A percentile compares a stretch with the other conserved stretches of the same genome.
Conservation (phyloP, 1,140 invertebrate species). For the Caenorhabditis tropicalis region DNA sequence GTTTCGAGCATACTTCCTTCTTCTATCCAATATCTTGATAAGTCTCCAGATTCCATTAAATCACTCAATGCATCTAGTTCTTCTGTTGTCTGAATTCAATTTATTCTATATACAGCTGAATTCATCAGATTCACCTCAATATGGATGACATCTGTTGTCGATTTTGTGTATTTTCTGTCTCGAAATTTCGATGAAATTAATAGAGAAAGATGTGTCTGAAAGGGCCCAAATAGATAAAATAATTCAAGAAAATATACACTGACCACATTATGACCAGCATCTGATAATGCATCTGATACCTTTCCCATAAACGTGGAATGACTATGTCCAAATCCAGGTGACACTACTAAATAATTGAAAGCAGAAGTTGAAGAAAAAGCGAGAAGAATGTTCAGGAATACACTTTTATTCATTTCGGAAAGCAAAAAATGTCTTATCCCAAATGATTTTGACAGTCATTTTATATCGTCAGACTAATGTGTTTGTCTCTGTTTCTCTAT, state of each 20-base stretch:
- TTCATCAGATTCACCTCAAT: background rate
- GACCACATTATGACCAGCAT: conserved; percentile 28
- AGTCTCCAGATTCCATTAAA: background rate
- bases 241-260: background rate
- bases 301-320: conserved; percentile 36
- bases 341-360: conserved; percentile 32
- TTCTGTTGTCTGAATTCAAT: background rate
- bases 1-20: conserved; percentile 20
- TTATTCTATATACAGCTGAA: background rate
- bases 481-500: background rate
- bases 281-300: background rate
- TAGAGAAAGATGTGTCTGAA: background rate
- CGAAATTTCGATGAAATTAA: background rate
- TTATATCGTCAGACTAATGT: background rate
- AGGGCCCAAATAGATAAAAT: background rate
- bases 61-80: background rate
- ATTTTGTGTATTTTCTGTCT: background rate
- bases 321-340: background rate
- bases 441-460: background rate
- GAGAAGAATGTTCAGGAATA: background rate
- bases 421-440: background rate
- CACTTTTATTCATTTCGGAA: background rate
- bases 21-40: background rate
- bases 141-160: background rate
- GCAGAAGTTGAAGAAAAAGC: background rate